Conservation (phyloP, 2,888 invertebrate genomes). For the Drosophila rubida region DNA sequence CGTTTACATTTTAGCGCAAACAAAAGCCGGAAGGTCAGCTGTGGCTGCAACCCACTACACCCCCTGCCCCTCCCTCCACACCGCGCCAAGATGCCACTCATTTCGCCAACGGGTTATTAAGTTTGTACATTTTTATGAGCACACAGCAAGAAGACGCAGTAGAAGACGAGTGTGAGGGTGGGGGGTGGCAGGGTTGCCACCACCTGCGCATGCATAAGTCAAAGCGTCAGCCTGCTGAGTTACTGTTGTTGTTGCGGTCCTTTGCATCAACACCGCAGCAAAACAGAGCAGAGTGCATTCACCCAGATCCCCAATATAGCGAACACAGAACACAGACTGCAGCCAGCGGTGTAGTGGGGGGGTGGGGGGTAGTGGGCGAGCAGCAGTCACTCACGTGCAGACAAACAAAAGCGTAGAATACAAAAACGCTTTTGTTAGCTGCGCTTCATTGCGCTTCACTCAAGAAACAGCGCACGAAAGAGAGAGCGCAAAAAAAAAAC, state of each 20-base stretch:
- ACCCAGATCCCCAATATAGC: slow-evolving; percentile 53
- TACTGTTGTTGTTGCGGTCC: slow-evolving; percentile 34
- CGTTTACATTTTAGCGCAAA: slow-evolving; percentile 47
- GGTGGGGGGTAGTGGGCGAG: too few species aligned
- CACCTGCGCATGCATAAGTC: slow-evolving; percentile 55
- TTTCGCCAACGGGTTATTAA: slow-evolving; percentile 53
- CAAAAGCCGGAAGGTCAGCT: slow-evolving; percentile 59
- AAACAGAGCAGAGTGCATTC: slow-evolving; percentile 65
- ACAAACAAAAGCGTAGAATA: slow-evolving; percentile 66
- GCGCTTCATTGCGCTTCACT: slow-evolving; percentile 72
- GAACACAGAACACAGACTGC: background rate
- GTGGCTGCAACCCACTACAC: background rate
- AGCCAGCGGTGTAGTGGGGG: too few species aligned
- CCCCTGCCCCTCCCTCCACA: background rate
- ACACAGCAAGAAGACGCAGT: slow-evolving; percentile 7
- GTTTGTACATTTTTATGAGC: slow-evolving; percentile 59
- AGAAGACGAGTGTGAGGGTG: background rate
- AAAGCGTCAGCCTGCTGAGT: slow-evolving; percentile 40
- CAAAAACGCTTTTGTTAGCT: slow-evolving; percentile 66
- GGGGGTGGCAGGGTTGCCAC: background rate
- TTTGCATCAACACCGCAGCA: slow-evolving; percentile 55
- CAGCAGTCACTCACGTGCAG: slow-evolving; percentile 61
- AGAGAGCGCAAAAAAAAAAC: background rate
- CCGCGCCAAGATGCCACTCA: slow-evolving; percentile 8
- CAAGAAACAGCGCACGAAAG: slow-evolving; percentile 21